Conservation (phyloP, 2,113 vertebrate genomes). For the Salvelinus namaycush region DNA sequence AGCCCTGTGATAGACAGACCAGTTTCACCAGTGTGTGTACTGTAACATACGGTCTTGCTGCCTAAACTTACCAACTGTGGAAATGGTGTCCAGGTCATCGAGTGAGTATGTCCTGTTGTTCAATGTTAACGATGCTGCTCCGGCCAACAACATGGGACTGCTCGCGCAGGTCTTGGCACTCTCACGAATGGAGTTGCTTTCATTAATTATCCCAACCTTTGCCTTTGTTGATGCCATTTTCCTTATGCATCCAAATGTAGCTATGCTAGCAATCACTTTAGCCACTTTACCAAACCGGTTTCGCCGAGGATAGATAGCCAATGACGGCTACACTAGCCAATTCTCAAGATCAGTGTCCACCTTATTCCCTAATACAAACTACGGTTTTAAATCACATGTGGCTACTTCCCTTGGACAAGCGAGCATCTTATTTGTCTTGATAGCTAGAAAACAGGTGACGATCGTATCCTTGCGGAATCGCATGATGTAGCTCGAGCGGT, state of each 20-base stretch:
- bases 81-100: constrained; percentile 85
- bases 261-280: background rate
- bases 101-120: constrained; percentile 67
- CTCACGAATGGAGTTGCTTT: constrained; percentile 63
- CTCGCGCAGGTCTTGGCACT: constrained; percentile 45
- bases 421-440: constrained; percentile 36
- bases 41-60: background rate
- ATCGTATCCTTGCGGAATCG: constrained; percentile 7
- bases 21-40: too few relatives aligned
- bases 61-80: constrained; percentile 84
- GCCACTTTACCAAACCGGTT: background rate
- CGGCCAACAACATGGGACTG: constrained; percentile 41
- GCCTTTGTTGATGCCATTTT: constrained; percentile 73
- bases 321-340: background rate
- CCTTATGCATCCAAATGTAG: background rate
- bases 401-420: constrained; percentile 2
- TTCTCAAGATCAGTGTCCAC: background rate
- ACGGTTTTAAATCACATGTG: background rate
- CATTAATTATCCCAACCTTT: constrained; percentile 58
- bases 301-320: background rate
- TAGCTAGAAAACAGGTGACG: background rate
- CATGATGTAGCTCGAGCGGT: background rate
- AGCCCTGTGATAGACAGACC: background rate
- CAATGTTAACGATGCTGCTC: constrained; percentile 47
- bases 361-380: background rate